Evolutionary conservation across 2,888 invertebrate genomes (phyloP).

Genomic region (Lepidochitona cinerea): DNA sequence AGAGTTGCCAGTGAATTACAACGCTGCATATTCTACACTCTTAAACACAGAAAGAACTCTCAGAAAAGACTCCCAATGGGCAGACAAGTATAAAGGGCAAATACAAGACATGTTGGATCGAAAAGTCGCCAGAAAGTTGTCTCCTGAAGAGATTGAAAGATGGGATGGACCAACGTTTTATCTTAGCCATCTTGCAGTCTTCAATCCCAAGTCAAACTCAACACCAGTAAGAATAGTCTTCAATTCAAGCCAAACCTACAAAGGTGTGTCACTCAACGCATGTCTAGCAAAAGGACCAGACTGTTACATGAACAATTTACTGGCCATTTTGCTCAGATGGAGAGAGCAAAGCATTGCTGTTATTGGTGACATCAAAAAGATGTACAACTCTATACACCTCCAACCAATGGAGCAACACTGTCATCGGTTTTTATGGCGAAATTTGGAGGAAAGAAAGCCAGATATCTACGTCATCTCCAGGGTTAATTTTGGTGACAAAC

Average conservation of each 20-base stretch:
- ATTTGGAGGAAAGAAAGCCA: neutral
- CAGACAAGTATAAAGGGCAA: neutral
- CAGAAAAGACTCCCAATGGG: neutral
- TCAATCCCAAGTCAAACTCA: constrained; percentile 10
- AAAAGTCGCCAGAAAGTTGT: neutral
- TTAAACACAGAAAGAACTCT: neutral
- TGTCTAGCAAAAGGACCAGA: constrained; percentile 11
- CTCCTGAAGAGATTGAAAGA: neutral
- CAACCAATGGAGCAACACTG: constrained; percentile 2
- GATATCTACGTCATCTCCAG: constrained; percentile 5
- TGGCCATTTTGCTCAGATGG: constrained; percentile 3
- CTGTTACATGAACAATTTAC: constrained; percentile 1
- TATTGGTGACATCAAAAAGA: constrained; percentile 9
- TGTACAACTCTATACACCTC: constrained; percentile 8
- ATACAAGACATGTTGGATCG: constrained; percentile 5
- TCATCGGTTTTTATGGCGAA: constrained; percentile 11
- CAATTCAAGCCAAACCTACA: constrained; percentile 2
- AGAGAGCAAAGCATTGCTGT: neutral
- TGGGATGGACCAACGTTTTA: constrained; percentile 6
- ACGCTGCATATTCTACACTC: constrained; percentile 1
- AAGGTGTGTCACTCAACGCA: neutral
- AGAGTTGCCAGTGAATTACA: constrained; percentile 13
- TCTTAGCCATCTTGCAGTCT: neutral
- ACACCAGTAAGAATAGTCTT: constrained; percentile 7
- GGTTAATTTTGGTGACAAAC: constrained; percentile 13